Percentiles rank a stretch among this genome's conserved stretches.
Conservation (phyloP, 2,888 invertebrate species). For the Ditula angustiorana region DNA sequence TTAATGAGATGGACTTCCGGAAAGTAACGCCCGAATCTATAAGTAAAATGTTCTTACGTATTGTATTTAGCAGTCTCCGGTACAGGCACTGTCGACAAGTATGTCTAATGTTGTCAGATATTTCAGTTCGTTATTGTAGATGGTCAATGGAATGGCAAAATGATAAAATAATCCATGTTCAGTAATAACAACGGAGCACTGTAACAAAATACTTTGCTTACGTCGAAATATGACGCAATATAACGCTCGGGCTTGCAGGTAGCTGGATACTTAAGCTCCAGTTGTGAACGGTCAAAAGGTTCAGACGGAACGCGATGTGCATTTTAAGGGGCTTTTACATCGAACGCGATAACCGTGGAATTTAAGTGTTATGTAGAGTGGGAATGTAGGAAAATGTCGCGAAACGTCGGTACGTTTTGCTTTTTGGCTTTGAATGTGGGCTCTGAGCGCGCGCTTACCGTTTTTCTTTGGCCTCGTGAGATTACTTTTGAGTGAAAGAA, state of each 20-base stretch:
- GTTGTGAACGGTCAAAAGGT: background rate
- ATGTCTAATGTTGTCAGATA: no score
- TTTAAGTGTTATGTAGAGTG: background rate
- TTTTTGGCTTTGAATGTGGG: background rate
- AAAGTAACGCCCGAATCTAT: no score
- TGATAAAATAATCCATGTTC: no score
- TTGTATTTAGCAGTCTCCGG: no score
- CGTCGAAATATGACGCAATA: background rate
- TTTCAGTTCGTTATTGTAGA: no score
- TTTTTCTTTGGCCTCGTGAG: background rate
- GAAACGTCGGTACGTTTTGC: background rate
- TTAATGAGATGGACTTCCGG: no score
- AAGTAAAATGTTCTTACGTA: no score
- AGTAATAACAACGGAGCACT: no score
- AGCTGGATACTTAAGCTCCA: no score
- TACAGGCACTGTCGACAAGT: no score
- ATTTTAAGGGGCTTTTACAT: background rate
- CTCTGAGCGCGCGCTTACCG: background rate
- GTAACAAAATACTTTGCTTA: background rate
- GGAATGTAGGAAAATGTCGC: background rate
- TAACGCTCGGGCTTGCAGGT: background rate
- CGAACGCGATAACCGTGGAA: background rate
- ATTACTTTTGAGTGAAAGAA: background rate
- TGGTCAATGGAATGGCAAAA: no score
- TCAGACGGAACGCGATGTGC: background rate